These are phyloP conservation scores for Dasyornis broadbenti DNA, from an alignment of 2,113 vertebrate species.

Conservation along the genomic window DNA sequence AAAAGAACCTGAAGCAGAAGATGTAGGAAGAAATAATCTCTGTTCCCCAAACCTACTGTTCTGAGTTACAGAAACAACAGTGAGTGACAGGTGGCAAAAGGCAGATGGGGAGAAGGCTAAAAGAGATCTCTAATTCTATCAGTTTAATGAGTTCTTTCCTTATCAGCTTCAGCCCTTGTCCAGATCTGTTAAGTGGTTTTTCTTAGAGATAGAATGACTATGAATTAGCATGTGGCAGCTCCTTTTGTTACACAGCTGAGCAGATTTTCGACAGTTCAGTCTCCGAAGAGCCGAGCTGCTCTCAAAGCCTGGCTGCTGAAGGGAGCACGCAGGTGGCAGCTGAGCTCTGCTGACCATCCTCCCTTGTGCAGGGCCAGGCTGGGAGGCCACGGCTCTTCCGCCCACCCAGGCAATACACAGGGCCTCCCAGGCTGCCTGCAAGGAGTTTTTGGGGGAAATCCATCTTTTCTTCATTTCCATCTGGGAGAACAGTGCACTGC, in stretches of 20 bases:
- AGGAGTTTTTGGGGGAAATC: neutral
- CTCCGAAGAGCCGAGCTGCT: neutral
- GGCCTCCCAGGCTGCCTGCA: neutral
- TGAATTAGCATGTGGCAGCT: neutral
- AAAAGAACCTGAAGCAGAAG: neutral
- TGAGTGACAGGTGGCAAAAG: neutral
- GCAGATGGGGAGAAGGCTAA: neutral
- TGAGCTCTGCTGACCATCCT: neutral
- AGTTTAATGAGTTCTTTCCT: constrained; percentile 27
- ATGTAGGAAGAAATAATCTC: neutral
- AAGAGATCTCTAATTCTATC: neutral
- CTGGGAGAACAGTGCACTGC: neutral
- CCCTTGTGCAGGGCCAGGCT: neutral
- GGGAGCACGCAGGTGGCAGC: neutral
- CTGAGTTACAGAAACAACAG: neutral
- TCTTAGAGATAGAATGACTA: neutral
- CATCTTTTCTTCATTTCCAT: neutral
- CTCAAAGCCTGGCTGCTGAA: neutral
- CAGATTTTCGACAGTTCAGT: neutral
- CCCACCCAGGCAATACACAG: neutral
- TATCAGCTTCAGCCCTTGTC: constrained; percentile 15
- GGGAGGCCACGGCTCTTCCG: neutral
- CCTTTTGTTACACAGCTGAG: neutral
- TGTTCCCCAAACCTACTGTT: neutral
- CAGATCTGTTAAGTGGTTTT: constrained; percentile 14